These are phyloP conservation scores for Magallana angulata DNA, from an alignment of 1,140 invertebrate species.

Conservation along the genomic window DNA sequence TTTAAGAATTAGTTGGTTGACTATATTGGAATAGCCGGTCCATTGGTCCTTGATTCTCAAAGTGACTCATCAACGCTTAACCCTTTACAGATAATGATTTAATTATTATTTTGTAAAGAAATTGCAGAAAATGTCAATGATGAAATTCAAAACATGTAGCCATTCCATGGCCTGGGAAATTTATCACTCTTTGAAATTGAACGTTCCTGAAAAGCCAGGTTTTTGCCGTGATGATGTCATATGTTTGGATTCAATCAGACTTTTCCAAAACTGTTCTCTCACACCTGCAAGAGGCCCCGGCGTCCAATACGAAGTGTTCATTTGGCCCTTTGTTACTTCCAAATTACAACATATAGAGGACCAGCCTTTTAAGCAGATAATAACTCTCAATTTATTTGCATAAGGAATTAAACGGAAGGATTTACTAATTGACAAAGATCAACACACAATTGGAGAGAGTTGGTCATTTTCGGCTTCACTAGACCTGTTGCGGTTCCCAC, in stretches of 20 bases:
- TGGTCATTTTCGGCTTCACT: conserved; percentile 36
- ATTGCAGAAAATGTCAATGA: neutral
- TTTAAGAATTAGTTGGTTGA: too few relatives aligned
- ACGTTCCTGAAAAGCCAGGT: neutral
- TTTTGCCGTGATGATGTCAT: conserved; percentile 21
- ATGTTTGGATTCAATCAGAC: conserved; percentile 28
- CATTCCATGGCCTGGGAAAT: neutral
- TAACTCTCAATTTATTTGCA: conserved; percentile 35
- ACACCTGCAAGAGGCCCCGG: neutral
- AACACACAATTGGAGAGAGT: conserved; percentile 23
- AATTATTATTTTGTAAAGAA: neutral
- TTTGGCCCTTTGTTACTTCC: conserved; percentile 4
- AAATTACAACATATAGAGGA: conserved; percentile 26
- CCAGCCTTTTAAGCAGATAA: conserved; percentile 38
- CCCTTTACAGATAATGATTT: neutral
- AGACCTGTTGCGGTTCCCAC: conserved; percentile 6
- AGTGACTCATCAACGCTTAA: neutral
- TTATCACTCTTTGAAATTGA: conserved; percentile 4
- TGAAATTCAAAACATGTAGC: neutral
- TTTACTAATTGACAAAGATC: conserved; percentile 46
- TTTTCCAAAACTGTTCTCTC: neutral
- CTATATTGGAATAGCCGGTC: too few relatives aligned
- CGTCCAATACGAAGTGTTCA: neutral
- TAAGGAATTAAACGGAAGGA: conserved; percentile 44
- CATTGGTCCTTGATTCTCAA: too few relatives aligned